These are phyloP conservation scores for Cyrtonyx montezumae DNA, from an alignment of 2,113 vertebrate species.

Conservation along the genomic window DNA sequence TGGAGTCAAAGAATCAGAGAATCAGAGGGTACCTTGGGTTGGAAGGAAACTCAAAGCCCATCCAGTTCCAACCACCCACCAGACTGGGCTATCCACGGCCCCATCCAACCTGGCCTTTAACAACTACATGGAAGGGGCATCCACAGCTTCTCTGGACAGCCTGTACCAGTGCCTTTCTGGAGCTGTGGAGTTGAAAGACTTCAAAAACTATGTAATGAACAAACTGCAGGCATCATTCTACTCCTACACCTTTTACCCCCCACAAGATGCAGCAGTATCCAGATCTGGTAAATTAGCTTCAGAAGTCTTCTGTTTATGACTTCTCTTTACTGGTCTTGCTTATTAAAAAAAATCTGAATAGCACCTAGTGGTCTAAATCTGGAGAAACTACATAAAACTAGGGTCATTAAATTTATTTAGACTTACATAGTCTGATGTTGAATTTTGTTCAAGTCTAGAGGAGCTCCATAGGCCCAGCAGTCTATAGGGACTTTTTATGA, in stretches of 20 bases:
- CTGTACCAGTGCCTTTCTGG: too few species aligned
- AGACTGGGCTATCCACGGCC: too few species aligned
- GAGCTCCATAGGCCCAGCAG: not conserved
- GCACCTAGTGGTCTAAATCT: not conserved
- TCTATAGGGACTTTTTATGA: not conserved
- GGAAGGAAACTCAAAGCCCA: too few species aligned
- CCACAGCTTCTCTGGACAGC: too few species aligned
- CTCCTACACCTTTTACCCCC: not conserved
- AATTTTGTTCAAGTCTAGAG: conserved; percentile 37
- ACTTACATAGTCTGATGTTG: not conserved
- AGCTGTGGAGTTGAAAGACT: too few species aligned
- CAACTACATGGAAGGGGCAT: too few species aligned
- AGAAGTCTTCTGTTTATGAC: not conserved
- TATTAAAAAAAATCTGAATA: not conserved
- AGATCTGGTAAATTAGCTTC: not conserved
- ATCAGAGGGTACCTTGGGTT: too few species aligned
- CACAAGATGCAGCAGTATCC: too few species aligned
- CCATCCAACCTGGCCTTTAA: not conserved
- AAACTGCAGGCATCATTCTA: not conserved
- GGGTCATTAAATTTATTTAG: not conserved
- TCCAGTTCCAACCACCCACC: too few species aligned
- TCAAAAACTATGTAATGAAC: not conserved
- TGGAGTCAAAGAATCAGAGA: too few species aligned
- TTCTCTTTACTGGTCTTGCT: not conserved
- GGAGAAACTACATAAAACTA: not conserved